Base-by-base conservation (phyloP, 2,888 invertebrate genomes). In the Athrips mouffetella region DNA sequence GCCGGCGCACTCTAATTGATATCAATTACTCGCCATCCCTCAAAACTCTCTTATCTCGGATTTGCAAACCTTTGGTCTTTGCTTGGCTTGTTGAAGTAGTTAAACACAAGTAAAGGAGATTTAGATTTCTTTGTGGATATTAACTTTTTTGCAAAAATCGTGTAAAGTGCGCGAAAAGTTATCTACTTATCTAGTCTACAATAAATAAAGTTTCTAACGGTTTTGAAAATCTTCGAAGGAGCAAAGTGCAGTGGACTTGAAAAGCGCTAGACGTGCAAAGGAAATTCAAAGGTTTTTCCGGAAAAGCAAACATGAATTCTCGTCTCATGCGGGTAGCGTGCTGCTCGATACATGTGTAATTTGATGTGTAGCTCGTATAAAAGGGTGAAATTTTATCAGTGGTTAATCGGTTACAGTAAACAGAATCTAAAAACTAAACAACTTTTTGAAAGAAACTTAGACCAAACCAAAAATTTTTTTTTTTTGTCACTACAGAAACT, bases 11-110 rank as follows among this genome's bases (percentile, higher is more conserved):
- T 70, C 67, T 80, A 81, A 81, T 80, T 82, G 79, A 80, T 83
- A 81, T 79, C 80, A 81, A 82, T 83, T 82, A 77, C 70, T 59
- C 63, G 66, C 63, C 67, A 72, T 75, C 69, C 73, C 70, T 63
- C 67, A 66, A 70, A 75, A 63, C 62, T 55, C 59, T 62, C 67
- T 68, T 60, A 65, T 47, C 50, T 42, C 21, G 11, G 57, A 69
- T 66, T 62, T 64, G 53, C 55, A 66, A 71, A 69, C 70, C n/a
- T n/a, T 52, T 57, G 54, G 61, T 62, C 59, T 59, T 57, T 55
- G 56, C 59, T 63, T n/a, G 58, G 52, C 52, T 51, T 57, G 68
- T 63, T n/a, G n/a, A n/a, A n/a, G n/a, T n/a, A n/a, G n/a, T n/a
- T n/a, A n/a, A n/a, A n/a, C n/a, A n/a, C n/a, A n/a, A n/a, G n/a